A percentile compares a stretch with the other conserved stretches of the same genome.
phyloP scores from a whole-genome alignment of 37 sponge, comb jelly and placozoan species.

The Bolinopsis microptera region DNA sequence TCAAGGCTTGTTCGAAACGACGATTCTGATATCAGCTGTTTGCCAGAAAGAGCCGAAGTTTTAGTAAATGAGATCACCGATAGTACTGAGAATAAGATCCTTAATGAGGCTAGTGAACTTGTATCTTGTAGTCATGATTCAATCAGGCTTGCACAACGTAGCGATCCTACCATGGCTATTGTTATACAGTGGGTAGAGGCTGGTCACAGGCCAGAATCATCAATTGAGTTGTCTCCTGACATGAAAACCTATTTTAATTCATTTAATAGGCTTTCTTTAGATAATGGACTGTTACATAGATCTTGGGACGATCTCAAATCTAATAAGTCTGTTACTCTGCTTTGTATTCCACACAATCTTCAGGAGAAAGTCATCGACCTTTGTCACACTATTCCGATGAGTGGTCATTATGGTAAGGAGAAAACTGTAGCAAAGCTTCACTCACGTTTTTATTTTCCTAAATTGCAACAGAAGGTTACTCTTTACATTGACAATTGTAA shows the following conservation, averaged over 20 bases:
- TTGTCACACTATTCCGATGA: neutral
- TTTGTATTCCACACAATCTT: neutral
- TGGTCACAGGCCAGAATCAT: neutral
- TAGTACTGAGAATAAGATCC: neutral
- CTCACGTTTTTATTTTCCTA: neutral
- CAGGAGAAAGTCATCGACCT: neutral
- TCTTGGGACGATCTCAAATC: neutral
- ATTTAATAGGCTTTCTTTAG: neutral
- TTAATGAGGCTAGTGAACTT: neutral
- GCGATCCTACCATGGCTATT: neutral
- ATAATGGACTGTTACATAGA: neutral
- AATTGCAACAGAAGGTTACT: neutral
- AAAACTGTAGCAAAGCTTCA: neutral
- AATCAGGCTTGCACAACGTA: neutral
- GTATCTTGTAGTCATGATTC: neutral
- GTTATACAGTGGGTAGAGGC: neutral
- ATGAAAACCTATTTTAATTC: neutral
- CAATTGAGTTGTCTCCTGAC: neutral
- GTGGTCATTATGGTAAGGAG: neutral
- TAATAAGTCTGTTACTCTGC: neutral
- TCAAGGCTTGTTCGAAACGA: neutral
- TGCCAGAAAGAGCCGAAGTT: neutral
- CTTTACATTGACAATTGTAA: neutral
- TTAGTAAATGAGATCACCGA: neutral
- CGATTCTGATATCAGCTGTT: neutral